phyloP scores from a whole-genome alignment of 2,797 vertebrate species.

The Rhynchonycteris naso region DNA sequence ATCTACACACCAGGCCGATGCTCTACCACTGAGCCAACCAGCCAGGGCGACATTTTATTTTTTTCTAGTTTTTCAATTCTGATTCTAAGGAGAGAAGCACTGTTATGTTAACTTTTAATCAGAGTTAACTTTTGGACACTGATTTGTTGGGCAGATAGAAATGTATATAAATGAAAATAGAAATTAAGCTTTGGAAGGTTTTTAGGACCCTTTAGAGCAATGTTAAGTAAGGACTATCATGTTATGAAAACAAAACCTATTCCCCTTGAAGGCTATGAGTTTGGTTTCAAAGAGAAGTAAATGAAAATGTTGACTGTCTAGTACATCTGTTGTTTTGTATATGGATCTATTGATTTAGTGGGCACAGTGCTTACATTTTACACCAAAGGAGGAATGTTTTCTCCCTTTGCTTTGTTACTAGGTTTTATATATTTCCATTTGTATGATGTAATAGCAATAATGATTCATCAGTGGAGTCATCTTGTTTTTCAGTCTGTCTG shows the following conservation, averaged over 20 bases:
- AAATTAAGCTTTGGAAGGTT: conserved; percentile 34
- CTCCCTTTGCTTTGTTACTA: conserved; percentile 65
- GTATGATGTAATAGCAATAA: conserved; percentile 72
- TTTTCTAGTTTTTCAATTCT: conserved; percentile 20
- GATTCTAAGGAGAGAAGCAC: background rate
- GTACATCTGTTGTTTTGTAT: conserved; percentile 55
- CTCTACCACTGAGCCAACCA: no score
- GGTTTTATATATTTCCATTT: conserved; percentile 77
- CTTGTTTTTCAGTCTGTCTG: conserved; percentile 79
- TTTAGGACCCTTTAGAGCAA: conserved; percentile 43
- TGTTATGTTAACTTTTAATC: background rate
- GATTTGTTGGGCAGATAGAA: conserved; percentile 9
- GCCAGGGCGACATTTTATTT: background rate
- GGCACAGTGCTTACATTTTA: conserved; percentile 62
- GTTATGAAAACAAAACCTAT: conserved; percentile 24
- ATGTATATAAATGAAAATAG: conserved; percentile 42
- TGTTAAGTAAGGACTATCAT: conserved; percentile 35
- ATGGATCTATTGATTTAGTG: conserved; percentile 42
- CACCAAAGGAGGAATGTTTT: conserved; percentile 60
- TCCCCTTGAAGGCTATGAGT: conserved; percentile 46
- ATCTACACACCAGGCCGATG: no score
- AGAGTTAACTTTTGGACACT: background rate
- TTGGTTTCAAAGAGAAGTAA: conserved; percentile 60
- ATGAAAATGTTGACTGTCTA: conserved; percentile 55
- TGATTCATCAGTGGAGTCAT: conserved; percentile 71